A percentile compares a stretch with the other conserved stretches of the same genome.
These are phyloP conservation scores for Melikaiella ostensackeni DNA, from an alignment of 2,888 invertebrate genomes.

Conservation along the genomic window DNA sequence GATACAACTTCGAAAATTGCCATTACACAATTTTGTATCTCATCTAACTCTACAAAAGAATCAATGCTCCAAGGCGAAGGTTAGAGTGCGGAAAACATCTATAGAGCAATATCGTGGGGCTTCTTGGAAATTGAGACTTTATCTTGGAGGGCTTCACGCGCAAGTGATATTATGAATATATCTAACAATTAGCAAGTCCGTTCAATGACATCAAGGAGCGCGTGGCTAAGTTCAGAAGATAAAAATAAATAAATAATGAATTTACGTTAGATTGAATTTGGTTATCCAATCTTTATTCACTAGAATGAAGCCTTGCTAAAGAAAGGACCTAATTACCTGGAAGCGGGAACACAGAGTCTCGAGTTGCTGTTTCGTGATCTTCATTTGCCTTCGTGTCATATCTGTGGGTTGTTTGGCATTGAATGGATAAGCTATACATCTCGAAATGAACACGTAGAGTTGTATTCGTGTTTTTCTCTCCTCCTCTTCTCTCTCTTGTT, in stretches of 20 bases:
- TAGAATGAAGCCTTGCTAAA: background rate
- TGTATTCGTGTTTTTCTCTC: slow-evolving; percentile 96
- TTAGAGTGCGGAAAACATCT: slow-evolving; percentile 54
- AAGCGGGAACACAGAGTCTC: slow-evolving; percentile 96
- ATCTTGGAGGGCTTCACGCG: slow-evolving; percentile 60
- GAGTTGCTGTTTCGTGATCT: slow-evolving; percentile 96
- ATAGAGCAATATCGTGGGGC: slow-evolving; percentile 57
- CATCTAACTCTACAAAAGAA: slow-evolving; percentile 10
- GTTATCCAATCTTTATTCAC: slow-evolving; percentile 32
- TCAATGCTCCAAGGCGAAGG: slow-evolving; percentile 58
- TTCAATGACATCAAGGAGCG: slow-evolving; percentile 16
- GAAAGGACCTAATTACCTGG: slow-evolving; percentile 82
- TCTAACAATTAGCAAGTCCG: background rate
- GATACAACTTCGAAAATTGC: background rate
- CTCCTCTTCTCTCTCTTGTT: slow-evolving; percentile 97
- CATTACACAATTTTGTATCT: slow-evolving; percentile 3
- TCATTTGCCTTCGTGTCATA: slow-evolving; percentile 96
- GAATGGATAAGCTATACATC: slow-evolving; percentile 99
- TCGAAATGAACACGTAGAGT: slow-evolving; percentile 97
- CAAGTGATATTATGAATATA: slow-evolving; percentile 51
- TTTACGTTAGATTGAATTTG: background rate
- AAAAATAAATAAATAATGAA: background rate
- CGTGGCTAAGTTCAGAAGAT: background rate
- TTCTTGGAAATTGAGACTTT: slow-evolving; percentile 59
- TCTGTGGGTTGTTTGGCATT: slow-evolving; percentile 99